Base-by-base conservation (phyloP, 2,888 invertebrate species). In the Dynastes grantii region DNA sequence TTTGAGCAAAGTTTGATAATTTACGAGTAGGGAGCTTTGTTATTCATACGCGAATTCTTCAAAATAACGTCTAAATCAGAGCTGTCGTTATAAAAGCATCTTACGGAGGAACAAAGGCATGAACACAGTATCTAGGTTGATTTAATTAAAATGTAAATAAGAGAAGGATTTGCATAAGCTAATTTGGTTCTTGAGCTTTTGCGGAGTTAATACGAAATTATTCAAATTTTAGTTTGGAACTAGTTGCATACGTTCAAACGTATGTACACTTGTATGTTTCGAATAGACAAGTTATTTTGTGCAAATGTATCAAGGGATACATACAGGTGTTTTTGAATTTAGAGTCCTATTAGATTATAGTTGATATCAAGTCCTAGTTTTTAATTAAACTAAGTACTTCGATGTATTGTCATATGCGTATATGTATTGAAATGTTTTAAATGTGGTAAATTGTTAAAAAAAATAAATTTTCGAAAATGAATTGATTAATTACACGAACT, bases 1-100 rank as follows among this genome's bases (percentile, higher is more conserved):
- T 86, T 86, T 82, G 84, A 84, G 85, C 84, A 85, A 86, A 85
- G 85, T 85, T 86, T 84, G 83, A 82, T 86, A 86, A 87, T 87
- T 87, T 87, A 87, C 83, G 85, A 84, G 83, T 16, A 37, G 85
- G 85, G 84, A 83, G 85, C 81, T 85, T 81, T 80, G 85, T 85
- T 86, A 86, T 85, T 86, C 85, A 85, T 85, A 84, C 84, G 83
- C 84, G 83, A 84, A 85, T 85, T 83, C 83, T 83, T 84, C 83
- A 83, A 84, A 85, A 84, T 83, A 83, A 83, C 82, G 79, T 81
- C 83, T 85, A 85, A 84, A 85, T 85, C 83, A 83, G 83, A 76
- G 76, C 40, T 32, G 55, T 63, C 49, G 73, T 61, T 55, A 5
- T 75, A 27, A 22, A 75, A 63, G 45, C 73, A 45, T 45, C 45